Conservation (phyloP, 2,113 vertebrate species). For the Gymnorhina tibicen region DNA sequence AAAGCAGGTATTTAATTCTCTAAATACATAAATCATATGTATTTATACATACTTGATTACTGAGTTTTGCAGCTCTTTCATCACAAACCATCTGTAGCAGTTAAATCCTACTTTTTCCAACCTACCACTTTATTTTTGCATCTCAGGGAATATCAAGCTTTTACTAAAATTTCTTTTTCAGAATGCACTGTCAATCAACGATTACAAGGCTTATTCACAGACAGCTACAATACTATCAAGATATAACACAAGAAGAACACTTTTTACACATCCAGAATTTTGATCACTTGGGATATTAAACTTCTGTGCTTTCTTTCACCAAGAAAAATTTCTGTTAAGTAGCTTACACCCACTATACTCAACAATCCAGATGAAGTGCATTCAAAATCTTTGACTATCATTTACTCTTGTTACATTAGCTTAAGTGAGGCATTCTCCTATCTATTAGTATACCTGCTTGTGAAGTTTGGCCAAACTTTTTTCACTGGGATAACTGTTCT, state of each 20-base stretch:
- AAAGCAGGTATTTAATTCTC: not conserved
- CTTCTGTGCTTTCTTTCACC: not conserved
- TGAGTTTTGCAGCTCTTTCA: not conserved
- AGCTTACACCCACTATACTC: not conserved
- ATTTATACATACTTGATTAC: not conserved
- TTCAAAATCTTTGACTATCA: not conserved
- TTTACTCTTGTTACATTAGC: not conserved
- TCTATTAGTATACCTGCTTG: conserved; percentile 80
- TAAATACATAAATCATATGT: not conserved
- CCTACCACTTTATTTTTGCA: not conserved
- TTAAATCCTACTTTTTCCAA: not conserved
- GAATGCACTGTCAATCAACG: not conserved
- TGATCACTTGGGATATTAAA: not conserved
- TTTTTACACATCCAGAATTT: not conserved
- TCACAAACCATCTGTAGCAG: not conserved
- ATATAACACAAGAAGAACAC: rapidly evolving
- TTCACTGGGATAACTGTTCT: conserved; percentile 78
- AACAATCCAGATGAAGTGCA: not conserved
- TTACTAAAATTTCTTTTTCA: not conserved
- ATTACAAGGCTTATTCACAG: not conserved
- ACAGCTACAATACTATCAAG: not conserved
- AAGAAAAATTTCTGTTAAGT: not conserved
- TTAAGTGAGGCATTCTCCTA: not conserved
- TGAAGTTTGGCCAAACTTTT: conserved; percentile 84
- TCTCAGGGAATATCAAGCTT: not conserved